Evolutionary conservation across 2,797 vertebrate genomes (phyloP), one percentile per base, ranked within the genome.

Genomic region (Atherinosoma microstoma): DNA sequence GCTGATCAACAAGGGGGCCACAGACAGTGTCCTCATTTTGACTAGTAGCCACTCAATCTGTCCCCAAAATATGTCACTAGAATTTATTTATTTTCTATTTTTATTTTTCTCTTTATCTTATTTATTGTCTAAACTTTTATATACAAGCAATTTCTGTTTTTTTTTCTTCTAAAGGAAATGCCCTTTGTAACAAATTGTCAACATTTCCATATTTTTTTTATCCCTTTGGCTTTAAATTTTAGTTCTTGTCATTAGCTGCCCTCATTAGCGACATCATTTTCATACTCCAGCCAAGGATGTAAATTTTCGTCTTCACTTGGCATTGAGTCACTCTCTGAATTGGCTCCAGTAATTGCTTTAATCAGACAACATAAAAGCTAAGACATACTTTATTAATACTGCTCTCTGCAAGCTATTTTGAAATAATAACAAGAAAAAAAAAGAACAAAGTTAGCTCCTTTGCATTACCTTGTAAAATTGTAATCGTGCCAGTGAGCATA

Each of bases 211-310:
- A 56, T 67, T 89, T 86, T 76, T 49, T 49, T 49, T 22, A 64
- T 84, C 64, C 53, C 70, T 83, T 88, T 86, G 78, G 78, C 76
- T 72, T 83, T 58, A 80, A 90, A 85, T 89, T 87, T 84, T 84
- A 56, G 79, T 82, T 82, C 70, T 76, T 86, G 80, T 90, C 79
- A 88, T 84, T 73, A 82, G 75, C 60, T 84, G 76, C 78, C 75
- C 90, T 92, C 90, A 88, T 93, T 91, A 91, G 80, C 73, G 71
- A 66, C 87, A 87, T 85, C 84, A 87, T 87, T 75, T 86, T 82
- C 72, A 64, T 72, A 58, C 82, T 84, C 75, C 76, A 87, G 78
- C 87, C 82, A 84, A 84, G 73, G 79, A 89, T 88, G 82, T 88
- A 85, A 62, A 85, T 91, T 73, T 80, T 81, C 81, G 65, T 62